phyloP scores from a whole-genome alignment of 2,888 invertebrate species.

The Aelia acuminata region DNA sequence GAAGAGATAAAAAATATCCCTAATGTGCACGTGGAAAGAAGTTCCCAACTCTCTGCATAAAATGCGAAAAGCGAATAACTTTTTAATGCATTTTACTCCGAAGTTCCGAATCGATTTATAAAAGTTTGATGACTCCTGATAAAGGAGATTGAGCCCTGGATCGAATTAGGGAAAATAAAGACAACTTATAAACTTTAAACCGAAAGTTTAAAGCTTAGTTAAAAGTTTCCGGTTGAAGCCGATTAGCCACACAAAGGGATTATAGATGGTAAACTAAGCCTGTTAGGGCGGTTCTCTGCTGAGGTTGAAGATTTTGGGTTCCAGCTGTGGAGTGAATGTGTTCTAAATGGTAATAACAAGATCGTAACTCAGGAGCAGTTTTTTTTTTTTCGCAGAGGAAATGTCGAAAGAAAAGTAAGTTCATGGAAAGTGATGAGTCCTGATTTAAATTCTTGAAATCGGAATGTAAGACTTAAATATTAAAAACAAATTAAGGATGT shows the following conservation, averaged over 20 bases:
- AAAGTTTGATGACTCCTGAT: conserved; percentile 28
- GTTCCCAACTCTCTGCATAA: neutral
- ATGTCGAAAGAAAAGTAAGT: too few species aligned
- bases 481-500: too few species aligned
- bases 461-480: too few species aligned
- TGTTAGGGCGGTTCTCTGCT: neutral
- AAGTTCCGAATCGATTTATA: conserved; percentile 22
- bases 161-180: conserved; percentile 38
- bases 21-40: neutral
- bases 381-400: too few species aligned
- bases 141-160: conserved; percentile 9
- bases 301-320: neutral
- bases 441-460: too few species aligned
- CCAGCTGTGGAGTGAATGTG: neutral
- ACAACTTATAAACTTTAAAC: conserved; percentile 35
- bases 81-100: conserved; percentile 1
- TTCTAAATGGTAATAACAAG: too few species aligned
- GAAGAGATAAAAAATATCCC: neutral
- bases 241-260: neutral
- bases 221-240: neutral
- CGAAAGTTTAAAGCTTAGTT: conserved; percentile 23
- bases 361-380: too few species aligned
- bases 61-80: neutral
- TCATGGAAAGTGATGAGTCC: too few species aligned
- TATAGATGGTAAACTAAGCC: conserved; percentile 2